phyloP scores from a whole-genome alignment of 92 coral and sea anemone species.

The Hydrozoanthus gracilis region DNA sequence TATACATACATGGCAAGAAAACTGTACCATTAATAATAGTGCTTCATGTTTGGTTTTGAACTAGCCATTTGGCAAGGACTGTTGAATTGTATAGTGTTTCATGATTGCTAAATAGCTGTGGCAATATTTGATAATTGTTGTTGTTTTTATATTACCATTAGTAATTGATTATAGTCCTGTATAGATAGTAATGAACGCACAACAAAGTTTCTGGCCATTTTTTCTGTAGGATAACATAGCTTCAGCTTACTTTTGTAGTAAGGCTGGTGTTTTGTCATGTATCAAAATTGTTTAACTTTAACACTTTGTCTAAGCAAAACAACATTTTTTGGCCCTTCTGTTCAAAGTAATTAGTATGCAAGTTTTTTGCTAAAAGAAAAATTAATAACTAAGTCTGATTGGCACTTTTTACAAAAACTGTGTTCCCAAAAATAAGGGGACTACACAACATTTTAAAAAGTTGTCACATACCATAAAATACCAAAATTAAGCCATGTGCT shows the following conservation, averaged over 20 bases:
- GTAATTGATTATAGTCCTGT: not conserved
- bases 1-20: constrained; percentile 9
- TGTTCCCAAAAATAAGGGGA: not conserved
- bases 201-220: not conserved
- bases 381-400: not conserved
- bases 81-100: not conserved
- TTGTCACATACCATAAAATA: not conserved
- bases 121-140: too few relatives aligned
- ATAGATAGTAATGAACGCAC: not conserved
- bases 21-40: constrained; percentile 10
- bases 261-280: not conserved
- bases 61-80: constrained; percentile 14
- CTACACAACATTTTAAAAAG: not conserved
- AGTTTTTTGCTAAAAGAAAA: not conserved
- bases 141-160: constrained; percentile 1
- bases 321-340: not conserved
- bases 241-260: not conserved
- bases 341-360: not conserved
- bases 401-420: not conserved
- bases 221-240: not conserved
- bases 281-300: not conserved
- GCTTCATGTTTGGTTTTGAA: constrained; percentile 21
- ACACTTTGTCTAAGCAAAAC: not conserved
- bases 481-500: constrained; percentile 1
- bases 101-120: constrained; percentile 1